A percentile compares a stretch with the other conserved stretches of the same genome.
phyloP scores from a whole-genome alignment of 2,113 vertebrate species.

The Thamnaconus septentrionalis region DNA sequence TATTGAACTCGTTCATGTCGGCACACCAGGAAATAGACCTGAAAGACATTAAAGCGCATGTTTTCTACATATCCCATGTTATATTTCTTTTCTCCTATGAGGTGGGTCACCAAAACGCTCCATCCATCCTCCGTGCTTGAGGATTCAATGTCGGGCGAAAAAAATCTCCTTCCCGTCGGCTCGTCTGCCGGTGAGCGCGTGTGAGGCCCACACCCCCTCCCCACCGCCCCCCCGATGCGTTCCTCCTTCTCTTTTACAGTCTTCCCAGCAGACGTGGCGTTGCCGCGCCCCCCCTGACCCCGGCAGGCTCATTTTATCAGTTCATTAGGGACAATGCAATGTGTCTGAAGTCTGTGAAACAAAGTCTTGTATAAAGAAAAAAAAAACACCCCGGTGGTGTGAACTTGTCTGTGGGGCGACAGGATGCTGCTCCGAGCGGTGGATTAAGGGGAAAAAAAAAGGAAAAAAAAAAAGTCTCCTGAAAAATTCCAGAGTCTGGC shows the following conservation, averaged over 20 bases:
- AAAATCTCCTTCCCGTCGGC: too few relatives aligned
- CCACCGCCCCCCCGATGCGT: neutral
- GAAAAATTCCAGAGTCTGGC: slow-evolving; percentile 5
- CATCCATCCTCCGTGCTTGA: too few relatives aligned
- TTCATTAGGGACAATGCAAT: slow-evolving; percentile 52
- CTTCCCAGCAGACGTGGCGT: neutral
- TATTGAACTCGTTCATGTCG: too few relatives aligned
- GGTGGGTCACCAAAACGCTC: too few relatives aligned
- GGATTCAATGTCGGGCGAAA: too few relatives aligned
- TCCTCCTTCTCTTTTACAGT: neutral
- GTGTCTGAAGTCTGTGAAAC: slow-evolving; percentile 41
- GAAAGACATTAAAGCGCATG: too few relatives aligned
- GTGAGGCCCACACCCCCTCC: too few relatives aligned
- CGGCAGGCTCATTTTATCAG: slow-evolving; percentile 1
- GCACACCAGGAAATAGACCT: too few relatives aligned
- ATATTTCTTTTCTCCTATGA: too few relatives aligned
- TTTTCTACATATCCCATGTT: too few relatives aligned
- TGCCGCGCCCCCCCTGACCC: slow-evolving; percentile 16
- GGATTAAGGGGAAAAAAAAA: neutral
- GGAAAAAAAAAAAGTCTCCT: slow-evolving; percentile 3
- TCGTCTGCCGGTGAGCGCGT: too few relatives aligned
- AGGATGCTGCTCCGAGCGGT: slow-evolving; percentile 36
- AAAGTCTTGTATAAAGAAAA: slow-evolving; percentile 49
- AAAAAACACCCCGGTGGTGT: slow-evolving; percentile 14
- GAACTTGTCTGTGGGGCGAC: slow-evolving; percentile 45